Evolutionary conservation across 2,797 vertebrate genomes (phyloP).

Genomic region (Lycodopsis pacificus): DNA sequence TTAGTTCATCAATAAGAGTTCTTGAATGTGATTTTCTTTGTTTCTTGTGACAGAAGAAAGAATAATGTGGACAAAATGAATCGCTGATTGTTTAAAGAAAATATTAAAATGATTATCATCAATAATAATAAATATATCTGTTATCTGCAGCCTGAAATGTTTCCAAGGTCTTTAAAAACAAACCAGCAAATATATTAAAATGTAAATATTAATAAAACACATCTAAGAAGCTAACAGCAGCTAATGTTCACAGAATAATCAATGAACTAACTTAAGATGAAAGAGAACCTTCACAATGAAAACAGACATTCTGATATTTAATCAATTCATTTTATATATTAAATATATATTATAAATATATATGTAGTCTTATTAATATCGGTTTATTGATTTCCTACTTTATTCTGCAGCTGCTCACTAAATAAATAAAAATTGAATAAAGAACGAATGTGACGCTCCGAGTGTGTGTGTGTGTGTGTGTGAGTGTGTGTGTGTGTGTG

Average conservation of each 20-base stretch:
- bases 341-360: neutral
- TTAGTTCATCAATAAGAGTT: too few relatives aligned
- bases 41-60: neutral
- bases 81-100: too few relatives aligned
- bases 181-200: neutral
- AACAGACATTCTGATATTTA: neutral
- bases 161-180: too few relatives aligned
- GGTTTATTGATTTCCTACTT: neutral
- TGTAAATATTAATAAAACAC: neutral
- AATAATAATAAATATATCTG: too few relatives aligned
- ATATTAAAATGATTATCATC: too few relatives aligned
- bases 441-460: neutral
- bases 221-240: neutral
- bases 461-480: too few relatives aligned
- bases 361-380: neutral
- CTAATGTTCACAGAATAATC: neutral
- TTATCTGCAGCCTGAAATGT: too few relatives aligned
- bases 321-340: neutral
- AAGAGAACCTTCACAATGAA: neutral
- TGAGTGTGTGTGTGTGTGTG: neutral
- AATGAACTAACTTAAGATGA: neutral
- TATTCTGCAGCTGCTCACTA: neutral
- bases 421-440: neutral
- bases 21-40: neutral
- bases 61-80: too few relatives aligned